Evolutionary conservation across 2,888 invertebrate species (phyloP).

Genomic region (Blera fallax): DNA sequence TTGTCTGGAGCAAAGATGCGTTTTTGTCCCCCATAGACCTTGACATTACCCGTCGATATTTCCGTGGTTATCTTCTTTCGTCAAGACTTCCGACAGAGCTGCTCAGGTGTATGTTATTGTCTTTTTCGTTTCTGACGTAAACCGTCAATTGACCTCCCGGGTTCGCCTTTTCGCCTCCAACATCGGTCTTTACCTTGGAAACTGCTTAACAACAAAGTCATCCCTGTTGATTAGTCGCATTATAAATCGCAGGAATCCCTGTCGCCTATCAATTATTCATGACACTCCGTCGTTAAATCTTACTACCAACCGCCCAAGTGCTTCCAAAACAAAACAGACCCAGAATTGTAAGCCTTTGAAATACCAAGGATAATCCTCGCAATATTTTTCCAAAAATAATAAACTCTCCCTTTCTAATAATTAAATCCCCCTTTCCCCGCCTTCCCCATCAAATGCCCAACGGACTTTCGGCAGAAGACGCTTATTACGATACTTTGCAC

Average conservation of each 20-base stretch:
- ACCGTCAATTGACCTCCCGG: too few relatives aligned
- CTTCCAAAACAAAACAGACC: background rate
- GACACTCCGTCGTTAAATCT: slow-evolving; percentile 5
- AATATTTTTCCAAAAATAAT: background rate
- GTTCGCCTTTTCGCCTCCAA: too few relatives aligned
- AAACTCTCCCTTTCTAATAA: background rate
- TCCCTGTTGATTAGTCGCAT: background rate
- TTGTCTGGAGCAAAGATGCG: too few relatives aligned
- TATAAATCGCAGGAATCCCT: background rate
- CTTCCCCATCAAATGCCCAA: slow-evolving; percentile 3
- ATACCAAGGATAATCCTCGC: slow-evolving; percentile 30
- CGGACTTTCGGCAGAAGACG: slow-evolving; percentile 15
- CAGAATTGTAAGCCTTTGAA: background rate
- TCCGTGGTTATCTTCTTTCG: too few relatives aligned
- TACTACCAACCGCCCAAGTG: background rate
- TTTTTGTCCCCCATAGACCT: too few relatives aligned
- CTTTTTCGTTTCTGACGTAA: too few relatives aligned
- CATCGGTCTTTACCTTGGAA: too few relatives aligned
- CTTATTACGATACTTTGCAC: slow-evolving; percentile 36
- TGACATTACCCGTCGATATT: too few relatives aligned
- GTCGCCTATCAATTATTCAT: background rate
- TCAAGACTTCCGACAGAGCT: too few relatives aligned
- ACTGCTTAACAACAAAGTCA: background rate
- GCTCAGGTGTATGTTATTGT: too few relatives aligned
- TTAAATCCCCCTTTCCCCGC: slow-evolving; percentile 19